phyloP scores from a whole-genome alignment of 2,797 vertebrate genomes.

The Takifugu rubripes region DNA sequence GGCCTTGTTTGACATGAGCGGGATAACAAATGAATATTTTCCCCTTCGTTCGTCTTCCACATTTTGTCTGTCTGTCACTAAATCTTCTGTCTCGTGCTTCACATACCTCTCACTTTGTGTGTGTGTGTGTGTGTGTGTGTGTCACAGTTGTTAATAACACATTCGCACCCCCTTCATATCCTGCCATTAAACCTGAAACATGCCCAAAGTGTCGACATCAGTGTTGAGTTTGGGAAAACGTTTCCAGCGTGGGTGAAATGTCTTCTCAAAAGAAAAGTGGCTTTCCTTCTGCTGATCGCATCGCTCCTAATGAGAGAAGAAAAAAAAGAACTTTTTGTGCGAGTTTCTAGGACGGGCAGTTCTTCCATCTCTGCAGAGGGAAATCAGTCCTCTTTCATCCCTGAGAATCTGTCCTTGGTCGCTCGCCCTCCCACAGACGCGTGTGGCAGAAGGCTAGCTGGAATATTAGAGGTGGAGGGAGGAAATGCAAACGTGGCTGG shows the following conservation, averaged over 20 bases:
- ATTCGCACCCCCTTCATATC: conserved; percentile 65
- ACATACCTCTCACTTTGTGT: conserved; percentile 27
- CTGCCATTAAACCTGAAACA: conserved; percentile 30
- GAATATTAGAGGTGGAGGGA: no score
- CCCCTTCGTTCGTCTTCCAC: conserved; percentile 18
- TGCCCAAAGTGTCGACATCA: no score
- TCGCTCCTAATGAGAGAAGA: no score
- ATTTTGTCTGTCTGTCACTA: conserved; percentile 29
- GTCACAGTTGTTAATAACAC: conserved; percentile 62
- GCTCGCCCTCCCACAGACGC: conserved; percentile 20
- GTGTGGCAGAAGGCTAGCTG: no score
- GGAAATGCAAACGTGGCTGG: no score
- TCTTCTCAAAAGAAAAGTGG: no score
- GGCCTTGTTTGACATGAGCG: conserved; percentile 68
- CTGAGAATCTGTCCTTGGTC: conserved; percentile 20
- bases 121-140: conserved; percentile 19
- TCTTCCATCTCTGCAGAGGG: no score
- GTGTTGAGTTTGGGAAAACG: no score
- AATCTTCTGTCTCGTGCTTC: conserved; percentile 19
- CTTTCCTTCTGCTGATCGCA: no score
- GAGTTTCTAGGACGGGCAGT: no score
- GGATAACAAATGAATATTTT: conserved; percentile 66
- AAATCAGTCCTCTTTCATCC: conserved; percentile 25
- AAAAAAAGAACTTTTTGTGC: no score
- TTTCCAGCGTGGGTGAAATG: no score